phyloP scores from a whole-genome alignment of 2,888 invertebrate species.

The Archaeoteleia sp. region DNA sequence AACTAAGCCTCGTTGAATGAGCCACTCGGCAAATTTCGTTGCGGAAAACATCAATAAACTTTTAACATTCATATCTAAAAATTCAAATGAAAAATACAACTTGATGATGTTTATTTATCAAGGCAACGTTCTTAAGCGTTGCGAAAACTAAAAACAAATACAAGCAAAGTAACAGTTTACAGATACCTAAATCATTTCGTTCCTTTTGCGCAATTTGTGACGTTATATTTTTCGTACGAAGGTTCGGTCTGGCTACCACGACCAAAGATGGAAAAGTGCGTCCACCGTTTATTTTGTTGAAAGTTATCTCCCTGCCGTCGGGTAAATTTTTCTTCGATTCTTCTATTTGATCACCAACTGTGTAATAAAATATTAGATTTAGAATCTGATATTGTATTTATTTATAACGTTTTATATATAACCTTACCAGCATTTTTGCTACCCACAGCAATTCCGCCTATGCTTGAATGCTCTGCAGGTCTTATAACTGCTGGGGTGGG shows the following conservation, averaged over 20 bases:
- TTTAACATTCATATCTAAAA: constrained; percentile 87
- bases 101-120: constrained; percentile 1
- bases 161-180: neutral
- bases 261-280: constrained; percentile 92
- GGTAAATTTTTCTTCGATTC: constrained; percentile 80
- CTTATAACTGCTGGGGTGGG: constrained; percentile 73
- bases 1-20: constrained; percentile 89
- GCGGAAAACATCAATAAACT: constrained; percentile 87
- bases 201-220: constrained; percentile 69
- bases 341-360: constrained; percentile 68
- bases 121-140: constrained; percentile 7
- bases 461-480: constrained; percentile 83
- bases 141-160: neutral
- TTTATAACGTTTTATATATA: constrained; percentile 5
- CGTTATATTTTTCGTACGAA: constrained; percentile 81
- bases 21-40: constrained; percentile 92
- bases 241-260: constrained; percentile 87
- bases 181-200: constrained; percentile 73
- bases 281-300: constrained; percentile 86
- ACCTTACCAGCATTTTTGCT: constrained; percentile 65
- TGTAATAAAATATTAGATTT: no score
- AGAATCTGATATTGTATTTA: constrained; percentile 4
- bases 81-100: constrained; percentile 18
- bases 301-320: constrained; percentile 84
- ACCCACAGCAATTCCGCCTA: constrained; percentile 80